Evolutionary conservation across 2,888 invertebrate genomes (phyloP), one percentile per base, ranked within the genome.

Genomic region (Noctua janthina): DNA sequence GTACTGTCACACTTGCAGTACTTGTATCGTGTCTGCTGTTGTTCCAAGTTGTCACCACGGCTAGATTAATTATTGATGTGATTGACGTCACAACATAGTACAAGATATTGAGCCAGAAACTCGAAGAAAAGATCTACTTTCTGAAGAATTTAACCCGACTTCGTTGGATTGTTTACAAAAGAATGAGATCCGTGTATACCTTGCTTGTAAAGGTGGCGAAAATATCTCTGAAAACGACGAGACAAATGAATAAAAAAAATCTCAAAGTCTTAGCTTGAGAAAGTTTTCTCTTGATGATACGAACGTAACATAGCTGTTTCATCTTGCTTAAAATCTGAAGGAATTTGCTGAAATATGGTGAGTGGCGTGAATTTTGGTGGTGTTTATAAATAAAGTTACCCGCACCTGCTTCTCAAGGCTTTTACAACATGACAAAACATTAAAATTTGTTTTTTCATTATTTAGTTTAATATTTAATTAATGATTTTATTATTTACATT

Each of bases 221-320:
- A 35, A 74, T 20, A 43, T 54, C 43, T 56, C 7, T 2, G 23
- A 29, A 11, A 75, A 29, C 29, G 75, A 23, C 29, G 43, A 74
- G 29, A 75, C 7, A 75, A 74, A 73, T 73, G 39, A 20, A 23
- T 35, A 75, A 73, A 49, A 35, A 39, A 35, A n/a, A 35, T 13
- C 20, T 43, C 51, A 54, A 75, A 51, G n/a, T 51, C 17, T 69
- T 35, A 46, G 17, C 23, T 10, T 13, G 15, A 54, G 43, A 75
- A 17, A 46, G 7, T 56, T 76, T 56, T 35, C 11, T 74, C 23
- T 74, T 29, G 10, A 74, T 20, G 49, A 29, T 20, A 70, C 49
- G 35, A 23, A 43, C 0, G 29, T 29, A 73, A 43, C 13, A 35
- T 51, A 13, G 35, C 20, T 35, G 20, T 71, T 70, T 51, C 51